phyloP scores from a whole-genome alignment of 2,797 vertebrate genomes.

The Pteronotus mesoamericanus region DNA sequence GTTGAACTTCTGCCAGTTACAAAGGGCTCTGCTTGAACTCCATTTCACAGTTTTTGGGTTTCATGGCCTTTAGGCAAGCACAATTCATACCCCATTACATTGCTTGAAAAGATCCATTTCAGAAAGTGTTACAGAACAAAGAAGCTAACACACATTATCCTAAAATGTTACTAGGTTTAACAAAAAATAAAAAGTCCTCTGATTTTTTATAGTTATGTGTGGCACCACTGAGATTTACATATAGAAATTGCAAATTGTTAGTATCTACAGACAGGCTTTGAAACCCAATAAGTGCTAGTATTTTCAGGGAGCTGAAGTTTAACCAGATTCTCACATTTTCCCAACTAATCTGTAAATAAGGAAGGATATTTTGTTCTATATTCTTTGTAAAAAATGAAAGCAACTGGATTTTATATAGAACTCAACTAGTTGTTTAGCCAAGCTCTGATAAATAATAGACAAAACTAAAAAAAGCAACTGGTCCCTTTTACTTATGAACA shows the following conservation, averaged over 20 bases:
- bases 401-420: neutral
- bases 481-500: neutral
- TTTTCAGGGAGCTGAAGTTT: neutral
- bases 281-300: neutral
- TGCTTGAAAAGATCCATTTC: constrained; percentile 30
- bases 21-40: neutral
- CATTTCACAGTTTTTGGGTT: constrained; percentile 41
- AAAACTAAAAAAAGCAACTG: neutral
- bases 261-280: neutral
- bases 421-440: neutral
- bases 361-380: neutral
- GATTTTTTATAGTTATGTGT: constrained; percentile 21
- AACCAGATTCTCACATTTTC: constrained; percentile 5
- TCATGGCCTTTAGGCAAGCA: constrained; percentile 44
- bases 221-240: neutral
- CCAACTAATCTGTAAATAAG: neutral
- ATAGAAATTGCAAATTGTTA: neutral
- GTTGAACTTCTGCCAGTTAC: neutral
- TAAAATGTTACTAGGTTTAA: neutral
- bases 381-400: constrained; percentile 3
- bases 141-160: constrained; percentile 3
- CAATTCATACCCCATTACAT: constrained; percentile 28
- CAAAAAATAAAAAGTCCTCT: neutral
- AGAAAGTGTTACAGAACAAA: constrained; percentile 42
- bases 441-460: neutral